These are phyloP conservation scores for Rambutsinella grinnellia DNA, from an alignment of 2,888 invertebrate genomes.

Conservation along the genomic window DNA sequence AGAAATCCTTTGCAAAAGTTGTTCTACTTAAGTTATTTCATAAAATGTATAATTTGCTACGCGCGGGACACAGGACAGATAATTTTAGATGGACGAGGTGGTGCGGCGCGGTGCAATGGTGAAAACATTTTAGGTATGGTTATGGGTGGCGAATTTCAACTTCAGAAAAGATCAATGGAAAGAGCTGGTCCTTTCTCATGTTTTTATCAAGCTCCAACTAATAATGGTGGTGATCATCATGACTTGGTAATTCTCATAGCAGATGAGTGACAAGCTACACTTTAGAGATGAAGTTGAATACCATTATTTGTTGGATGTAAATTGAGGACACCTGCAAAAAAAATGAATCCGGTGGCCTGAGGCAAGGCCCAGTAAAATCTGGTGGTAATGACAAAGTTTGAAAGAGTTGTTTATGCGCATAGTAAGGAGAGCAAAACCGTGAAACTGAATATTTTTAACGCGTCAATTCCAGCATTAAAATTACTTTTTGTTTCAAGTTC, in stretches of 20 bases:
- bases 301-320: no score
- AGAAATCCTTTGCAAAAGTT: no score
- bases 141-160: slow-evolving; percentile 24
- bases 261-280: slow-evolving; percentile 40
- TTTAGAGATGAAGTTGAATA: slow-evolving; percentile 18
- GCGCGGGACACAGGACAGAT: neutral
- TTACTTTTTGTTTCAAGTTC: no score
- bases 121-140: slow-evolving; percentile 38
- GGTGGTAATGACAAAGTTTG: no score
- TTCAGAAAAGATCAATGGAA: neutral
- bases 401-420: no score
- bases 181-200: neutral
- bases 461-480: no score
- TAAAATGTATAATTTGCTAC: neutral
- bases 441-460: no score
- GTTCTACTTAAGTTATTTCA: slow-evolving; percentile 34
- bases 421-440: no score
- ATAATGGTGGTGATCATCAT: neutral
- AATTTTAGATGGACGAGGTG: neutral
- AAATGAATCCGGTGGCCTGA: slow-evolving; percentile 13
- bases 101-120: neutral
- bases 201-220: neutral
- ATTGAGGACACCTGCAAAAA: slow-evolving; percentile 30
- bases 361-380: slow-evolving; percentile 12
- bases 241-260: neutral